A percentile compares a stretch with the other conserved stretches of the same genome.
Conservation (phyloP, 2,113 vertebrate species). For the Cynocephalus volans region DNA sequence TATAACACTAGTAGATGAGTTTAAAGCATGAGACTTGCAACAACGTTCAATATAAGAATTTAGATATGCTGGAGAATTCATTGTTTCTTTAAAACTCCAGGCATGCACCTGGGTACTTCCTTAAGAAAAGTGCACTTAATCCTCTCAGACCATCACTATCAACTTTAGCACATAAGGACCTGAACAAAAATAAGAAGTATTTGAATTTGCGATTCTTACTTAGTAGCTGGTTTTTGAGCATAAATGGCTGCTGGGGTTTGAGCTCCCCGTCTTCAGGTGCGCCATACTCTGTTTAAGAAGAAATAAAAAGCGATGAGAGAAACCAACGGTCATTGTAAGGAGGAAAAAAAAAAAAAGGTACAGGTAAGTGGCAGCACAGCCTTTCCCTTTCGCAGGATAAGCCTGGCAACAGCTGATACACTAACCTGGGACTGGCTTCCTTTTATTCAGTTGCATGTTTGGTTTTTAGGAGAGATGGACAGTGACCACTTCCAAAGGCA, state of each 20-base stretch:
- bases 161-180: neutral
- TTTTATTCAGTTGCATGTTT: neutral
- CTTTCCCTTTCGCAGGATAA: neutral
- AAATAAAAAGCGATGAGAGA: conserved; percentile 26
- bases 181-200: neutral
- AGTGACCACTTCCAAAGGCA: fast-evolving
- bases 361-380: fast-evolving
- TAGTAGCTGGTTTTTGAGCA: conserved; percentile 95
- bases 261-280: conserved; percentile 95
- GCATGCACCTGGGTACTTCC: neutral
- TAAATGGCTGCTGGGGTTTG: conserved; percentile 89
- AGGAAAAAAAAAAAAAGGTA: neutral
- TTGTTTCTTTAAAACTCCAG: neutral
- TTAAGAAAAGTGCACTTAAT: neutral
- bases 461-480: neutral
- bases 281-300: conserved; percentile 92
- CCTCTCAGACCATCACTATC: neutral
- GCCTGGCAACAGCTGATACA: neutral
- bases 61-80: neutral
- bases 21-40: neutral
- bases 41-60: neutral
- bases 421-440: neutral
- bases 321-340: neutral
- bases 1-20: neutral
- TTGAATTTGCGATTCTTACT: conserved; percentile 90